A percentile compares a stretch with the other conserved stretches of the same genome.
These are phyloP conservation scores for Schizopygopsis pylzovi DNA, from an alignment of 2,797 vertebrate genomes.

Conservation along the genomic window DNA sequence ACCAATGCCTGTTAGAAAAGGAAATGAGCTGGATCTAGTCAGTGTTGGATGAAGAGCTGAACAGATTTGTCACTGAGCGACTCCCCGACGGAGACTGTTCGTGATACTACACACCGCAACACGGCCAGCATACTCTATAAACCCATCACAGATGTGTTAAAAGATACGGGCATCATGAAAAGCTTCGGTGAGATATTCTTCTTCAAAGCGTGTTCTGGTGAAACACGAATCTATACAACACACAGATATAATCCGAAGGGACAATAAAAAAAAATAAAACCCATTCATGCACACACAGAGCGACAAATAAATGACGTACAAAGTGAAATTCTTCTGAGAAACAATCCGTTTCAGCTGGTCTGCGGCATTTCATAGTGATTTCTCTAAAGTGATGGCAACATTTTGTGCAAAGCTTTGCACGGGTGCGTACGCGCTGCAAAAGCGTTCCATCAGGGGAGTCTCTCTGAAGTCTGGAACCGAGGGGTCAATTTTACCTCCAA, in stretches of 20 bases:
- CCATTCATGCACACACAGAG: constrained; percentile 33
- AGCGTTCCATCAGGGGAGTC: constrained; percentile 63
- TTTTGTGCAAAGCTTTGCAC: constrained; percentile 52
- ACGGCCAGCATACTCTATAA: constrained; percentile 26
- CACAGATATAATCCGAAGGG: constrained; percentile 49
- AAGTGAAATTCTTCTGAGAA: constrained; percentile 62
- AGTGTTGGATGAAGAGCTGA: constrained; percentile 40
- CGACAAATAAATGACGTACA: constrained; percentile 46
- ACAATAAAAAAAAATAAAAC: constrained; percentile 32
- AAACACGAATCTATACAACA: constrained; percentile 58
- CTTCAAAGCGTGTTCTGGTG: constrained; percentile 57
- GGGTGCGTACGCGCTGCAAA: constrained; percentile 48
- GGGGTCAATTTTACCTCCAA: constrained; percentile 68
- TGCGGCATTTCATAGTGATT: constrained; percentile 65
- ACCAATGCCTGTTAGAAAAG: constrained; percentile 37
- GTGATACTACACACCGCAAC: constrained; percentile 20
- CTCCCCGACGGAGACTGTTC: neutral
- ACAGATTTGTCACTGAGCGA: constrained; percentile 34
- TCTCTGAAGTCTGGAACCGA: constrained; percentile 65
- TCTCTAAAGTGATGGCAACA: constrained; percentile 52
- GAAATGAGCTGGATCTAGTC: constrained; percentile 47
- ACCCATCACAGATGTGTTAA: constrained; percentile 39
- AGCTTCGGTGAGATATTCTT: constrained; percentile 31
- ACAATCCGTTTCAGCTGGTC: constrained; percentile 63
- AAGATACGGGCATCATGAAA: constrained; percentile 40